phyloP scores from a whole-genome alignment of 2,888 invertebrate species.

The Azorinus chamasolen region DNA sequence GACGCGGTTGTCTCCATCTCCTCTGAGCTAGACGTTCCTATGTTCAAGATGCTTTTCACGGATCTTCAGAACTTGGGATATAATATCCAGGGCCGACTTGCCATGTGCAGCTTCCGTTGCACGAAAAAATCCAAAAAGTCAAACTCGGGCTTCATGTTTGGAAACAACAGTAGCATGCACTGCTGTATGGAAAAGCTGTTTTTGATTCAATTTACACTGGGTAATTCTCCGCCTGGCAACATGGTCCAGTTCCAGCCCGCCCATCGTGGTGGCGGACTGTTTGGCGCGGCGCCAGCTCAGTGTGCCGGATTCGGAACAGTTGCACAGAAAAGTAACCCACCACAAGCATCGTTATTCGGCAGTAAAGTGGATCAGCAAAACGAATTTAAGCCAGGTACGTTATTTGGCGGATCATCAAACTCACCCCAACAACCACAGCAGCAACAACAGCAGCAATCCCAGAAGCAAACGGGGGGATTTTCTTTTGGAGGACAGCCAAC shows the following conservation, averaged over 20 bases:
- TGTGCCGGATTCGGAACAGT: too few relatives aligned
- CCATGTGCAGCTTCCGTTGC: conserved; percentile 25
- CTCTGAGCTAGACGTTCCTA: conserved; percentile 21
- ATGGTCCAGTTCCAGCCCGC: too few relatives aligned
- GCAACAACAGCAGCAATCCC: too few relatives aligned
- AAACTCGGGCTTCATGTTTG: not conserved
- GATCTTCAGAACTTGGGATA: conserved; percentile 32
- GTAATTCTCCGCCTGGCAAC: not conserved
- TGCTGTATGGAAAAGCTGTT: conserved; percentile 14
- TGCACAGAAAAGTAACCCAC: too few relatives aligned
- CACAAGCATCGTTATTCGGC: too few relatives aligned
- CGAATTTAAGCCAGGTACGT: too few relatives aligned
- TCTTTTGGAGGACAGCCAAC: conserved; percentile 4
- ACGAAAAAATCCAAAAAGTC: conserved; percentile 21
- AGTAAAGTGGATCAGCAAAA: too few relatives aligned
- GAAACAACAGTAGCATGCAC: not conserved
- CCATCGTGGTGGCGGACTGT: too few relatives aligned
- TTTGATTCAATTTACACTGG: conserved; percentile 9
- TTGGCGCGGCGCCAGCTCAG: too few relatives aligned
- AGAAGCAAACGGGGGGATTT: not conserved
- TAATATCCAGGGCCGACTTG: conserved; percentile 15
- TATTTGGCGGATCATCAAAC: too few relatives aligned
- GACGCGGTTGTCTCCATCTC: conserved; percentile 26
- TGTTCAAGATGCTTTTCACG: conserved; percentile 30
- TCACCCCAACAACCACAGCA: too few relatives aligned